Conservation (phyloP, 2,113 vertebrate species). For the Tachysurus fulvidraco region DNA sequence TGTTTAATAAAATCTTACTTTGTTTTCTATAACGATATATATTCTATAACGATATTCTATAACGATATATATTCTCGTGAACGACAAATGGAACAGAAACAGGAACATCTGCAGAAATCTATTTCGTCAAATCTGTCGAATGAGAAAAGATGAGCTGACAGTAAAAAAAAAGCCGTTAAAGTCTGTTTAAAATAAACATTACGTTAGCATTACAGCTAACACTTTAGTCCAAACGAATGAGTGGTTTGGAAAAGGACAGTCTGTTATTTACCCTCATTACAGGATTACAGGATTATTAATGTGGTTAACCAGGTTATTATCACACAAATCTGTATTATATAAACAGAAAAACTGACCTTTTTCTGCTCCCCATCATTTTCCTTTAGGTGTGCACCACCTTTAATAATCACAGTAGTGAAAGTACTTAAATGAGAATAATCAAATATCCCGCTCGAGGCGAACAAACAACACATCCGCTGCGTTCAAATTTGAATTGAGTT, state of each 20-base stretch:
- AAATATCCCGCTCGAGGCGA: neutral
- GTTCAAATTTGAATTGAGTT: slow-evolving; percentile 49
- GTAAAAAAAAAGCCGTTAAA: too few species aligned
- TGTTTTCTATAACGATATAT: neutral
- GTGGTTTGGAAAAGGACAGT: neutral
- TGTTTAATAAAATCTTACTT: neutral
- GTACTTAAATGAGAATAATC: neutral
- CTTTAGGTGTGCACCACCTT: neutral
- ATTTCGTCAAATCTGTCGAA: too few species aligned
- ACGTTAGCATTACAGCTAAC: neutral
- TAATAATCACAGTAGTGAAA: neutral
- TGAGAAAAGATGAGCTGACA: too few species aligned
- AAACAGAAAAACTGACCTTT: slow-evolving; percentile 43
- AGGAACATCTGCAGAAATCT: neutral
- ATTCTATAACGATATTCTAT: too few species aligned
- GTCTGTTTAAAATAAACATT: neutral
- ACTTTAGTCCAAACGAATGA: neutral
- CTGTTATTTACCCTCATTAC: neutral
- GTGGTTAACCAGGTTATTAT: neutral
- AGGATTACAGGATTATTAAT: neutral
- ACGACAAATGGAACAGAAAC: too few species aligned
- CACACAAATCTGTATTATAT: too few species aligned
- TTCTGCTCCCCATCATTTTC: slow-evolving; percentile 50
- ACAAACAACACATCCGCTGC: neutral
- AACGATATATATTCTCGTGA: too few species aligned